A percentile compares a stretch with the other conserved stretches of the same genome.
Evolutionary conservation across 2,797 vertebrate species (phyloP).

Genomic region (Myotis findleyi): DNA sequence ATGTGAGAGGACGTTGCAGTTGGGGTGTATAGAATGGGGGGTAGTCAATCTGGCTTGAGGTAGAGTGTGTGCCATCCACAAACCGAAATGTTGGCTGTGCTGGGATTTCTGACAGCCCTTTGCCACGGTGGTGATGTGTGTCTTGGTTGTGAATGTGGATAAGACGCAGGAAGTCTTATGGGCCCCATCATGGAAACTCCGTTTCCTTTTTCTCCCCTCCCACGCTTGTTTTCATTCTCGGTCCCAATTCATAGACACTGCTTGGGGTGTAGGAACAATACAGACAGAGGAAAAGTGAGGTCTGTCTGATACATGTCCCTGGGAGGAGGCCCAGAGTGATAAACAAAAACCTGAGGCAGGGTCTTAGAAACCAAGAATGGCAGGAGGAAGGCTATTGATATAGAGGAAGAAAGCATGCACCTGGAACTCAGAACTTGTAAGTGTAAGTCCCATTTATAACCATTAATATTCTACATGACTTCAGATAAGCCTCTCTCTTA

Average conservation of each 20-base stretch:
- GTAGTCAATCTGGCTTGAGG: background rate
- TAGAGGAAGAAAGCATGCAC: background rate
- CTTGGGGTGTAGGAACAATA: background rate
- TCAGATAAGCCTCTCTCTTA: background rate
- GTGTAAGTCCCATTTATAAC: background rate
- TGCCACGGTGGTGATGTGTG: background rate
- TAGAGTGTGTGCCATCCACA: background rate
- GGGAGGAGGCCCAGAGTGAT: background rate
- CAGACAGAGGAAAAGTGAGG: background rate
- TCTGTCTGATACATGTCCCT: background rate
- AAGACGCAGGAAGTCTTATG: background rate
- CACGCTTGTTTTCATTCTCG: slow-evolving; percentile 55
- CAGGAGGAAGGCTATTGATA: background rate
- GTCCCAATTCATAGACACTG: background rate
- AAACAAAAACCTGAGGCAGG: background rate
- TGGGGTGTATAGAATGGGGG: background rate
- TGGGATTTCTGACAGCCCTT: slow-evolving; percentile 13
- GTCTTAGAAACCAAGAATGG: background rate
- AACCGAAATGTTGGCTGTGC: background rate
- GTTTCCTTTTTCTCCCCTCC: slow-evolving; percentile 66
- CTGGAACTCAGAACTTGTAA: background rate
- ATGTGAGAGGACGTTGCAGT: background rate
- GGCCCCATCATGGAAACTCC: slow-evolving; percentile 70
- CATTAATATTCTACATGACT: background rate
- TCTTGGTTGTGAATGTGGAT: background rate